These are phyloP conservation scores for Neosilurus hyrtlii DNA, from an alignment of 2,797 vertebrate species.

Conservation along the genomic window DNA sequence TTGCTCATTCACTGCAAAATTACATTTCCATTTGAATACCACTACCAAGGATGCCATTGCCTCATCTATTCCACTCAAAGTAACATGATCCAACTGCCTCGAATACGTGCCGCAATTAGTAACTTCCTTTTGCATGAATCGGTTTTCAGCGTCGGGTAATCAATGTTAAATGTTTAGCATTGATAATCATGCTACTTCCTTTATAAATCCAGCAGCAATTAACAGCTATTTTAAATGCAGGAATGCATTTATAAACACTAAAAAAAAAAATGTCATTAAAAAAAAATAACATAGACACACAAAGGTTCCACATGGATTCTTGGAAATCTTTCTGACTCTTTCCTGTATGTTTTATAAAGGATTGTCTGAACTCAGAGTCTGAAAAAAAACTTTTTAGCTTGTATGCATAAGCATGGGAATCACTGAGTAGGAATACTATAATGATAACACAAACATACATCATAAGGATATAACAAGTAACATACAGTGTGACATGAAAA, in stretches of 20 bases:
- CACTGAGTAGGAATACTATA: not conserved
- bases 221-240: not conserved
- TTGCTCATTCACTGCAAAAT: slow-evolving; percentile 32
- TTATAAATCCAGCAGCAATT: not conserved
- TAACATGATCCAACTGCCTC: slow-evolving; percentile 39
- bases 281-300: too few species aligned
- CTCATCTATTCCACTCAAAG: slow-evolving; percentile 39
- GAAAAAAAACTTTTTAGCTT: not conserved
- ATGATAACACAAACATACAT: not conserved
- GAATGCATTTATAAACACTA: not conserved
- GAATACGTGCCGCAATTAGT: slow-evolving; percentile 39
- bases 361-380: not conserved
- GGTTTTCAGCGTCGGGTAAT: not conserved
- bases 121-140: slow-evolving; percentile 26
- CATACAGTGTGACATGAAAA: too few species aligned
- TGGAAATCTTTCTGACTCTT: not conserved
- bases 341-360: too few species aligned
- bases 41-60: slow-evolving; percentile 19
- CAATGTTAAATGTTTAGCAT: not conserved
- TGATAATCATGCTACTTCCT: slow-evolving; percentile 1
- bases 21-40: slow-evolving; percentile 41
- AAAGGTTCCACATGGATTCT: too few species aligned
- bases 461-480: not conserved
- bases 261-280: too few species aligned
- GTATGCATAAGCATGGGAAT: not conserved